Conservation (phyloP, 2,888 invertebrate genomes). For the Oithona nana region DNA sequence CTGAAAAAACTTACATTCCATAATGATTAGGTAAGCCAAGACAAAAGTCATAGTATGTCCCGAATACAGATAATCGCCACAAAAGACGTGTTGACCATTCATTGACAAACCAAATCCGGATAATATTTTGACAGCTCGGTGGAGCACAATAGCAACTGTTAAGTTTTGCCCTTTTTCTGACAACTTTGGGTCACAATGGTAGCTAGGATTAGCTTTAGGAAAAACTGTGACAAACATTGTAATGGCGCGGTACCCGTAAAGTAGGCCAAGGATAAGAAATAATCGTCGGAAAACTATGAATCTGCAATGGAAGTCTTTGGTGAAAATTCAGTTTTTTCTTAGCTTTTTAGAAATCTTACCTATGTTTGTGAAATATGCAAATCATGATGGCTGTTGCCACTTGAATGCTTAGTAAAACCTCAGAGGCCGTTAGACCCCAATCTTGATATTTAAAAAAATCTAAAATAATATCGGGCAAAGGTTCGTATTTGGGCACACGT, state of each 20-base stretch:
- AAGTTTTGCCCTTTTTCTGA: constrained; percentile 32
- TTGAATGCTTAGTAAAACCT: constrained; percentile 63
- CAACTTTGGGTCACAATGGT: constrained; percentile 65
- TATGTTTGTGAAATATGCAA: constrained; percentile 65
- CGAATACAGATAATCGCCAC: constrained; percentile 81
- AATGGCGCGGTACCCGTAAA: constrained; percentile 65
- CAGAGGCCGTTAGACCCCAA: constrained; percentile 64
- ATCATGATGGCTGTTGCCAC: constrained; percentile 54
- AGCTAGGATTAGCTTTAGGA: constrained; percentile 61
- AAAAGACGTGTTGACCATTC: constrained; percentile 73
- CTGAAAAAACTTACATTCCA: constrained; percentile 24
- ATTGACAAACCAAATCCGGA: constrained; percentile 74
- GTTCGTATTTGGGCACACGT: constrained; percentile 57
- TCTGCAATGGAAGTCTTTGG: constrained; percentile 28
- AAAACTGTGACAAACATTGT: constrained; percentile 78
- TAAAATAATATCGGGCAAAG: constrained; percentile 63
- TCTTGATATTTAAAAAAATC: constrained; percentile 48
- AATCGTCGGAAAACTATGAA: constrained; percentile 62
- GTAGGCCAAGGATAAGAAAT: constrained; percentile 57
- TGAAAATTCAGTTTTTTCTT: not conserved
- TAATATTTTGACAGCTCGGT: constrained; percentile 56
- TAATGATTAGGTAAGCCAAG: constrained; percentile 26
- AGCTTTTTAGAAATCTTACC: constrained; percentile 31
- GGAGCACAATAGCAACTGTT: constrained; percentile 43
- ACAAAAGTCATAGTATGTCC: constrained; percentile 80